Evolutionary conservation across 1,140 invertebrate species (phyloP).

Genomic region (Manduca sexta): DNA sequence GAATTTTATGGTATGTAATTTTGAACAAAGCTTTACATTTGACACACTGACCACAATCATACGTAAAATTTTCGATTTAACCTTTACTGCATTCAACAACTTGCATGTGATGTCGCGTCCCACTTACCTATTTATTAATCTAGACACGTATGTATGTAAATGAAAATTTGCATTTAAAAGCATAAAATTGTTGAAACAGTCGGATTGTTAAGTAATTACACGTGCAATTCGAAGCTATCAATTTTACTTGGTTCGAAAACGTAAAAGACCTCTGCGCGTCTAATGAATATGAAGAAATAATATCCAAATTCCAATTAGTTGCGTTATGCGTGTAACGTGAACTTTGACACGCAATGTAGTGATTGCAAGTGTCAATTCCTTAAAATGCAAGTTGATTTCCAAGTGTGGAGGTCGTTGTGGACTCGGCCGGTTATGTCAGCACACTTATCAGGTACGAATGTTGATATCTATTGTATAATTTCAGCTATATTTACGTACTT

Average conservation of each 20-base stretch:
- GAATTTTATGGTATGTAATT: no score
- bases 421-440: no score
- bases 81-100: no score
- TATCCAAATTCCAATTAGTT: background rate
- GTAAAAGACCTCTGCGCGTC: background rate
- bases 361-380: slow-evolving; percentile 23
- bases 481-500: no score
- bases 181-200: background rate
- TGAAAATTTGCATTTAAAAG: background rate
- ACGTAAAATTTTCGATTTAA: no score
- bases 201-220: slow-evolving; percentile 1
- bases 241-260: background rate
- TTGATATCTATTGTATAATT: no score
- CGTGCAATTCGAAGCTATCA: background rate
- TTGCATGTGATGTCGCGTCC: background rate
- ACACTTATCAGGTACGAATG: no score
- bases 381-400: slow-evolving; percentile 31
- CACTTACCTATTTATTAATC: background rate
- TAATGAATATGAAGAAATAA: background rate
- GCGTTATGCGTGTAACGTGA: slow-evolving; percentile 6
- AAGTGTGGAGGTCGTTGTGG: slow-evolving; percentile 35
- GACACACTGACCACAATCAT: no score
- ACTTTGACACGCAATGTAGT: slow-evolving; percentile 11
- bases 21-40: no score
- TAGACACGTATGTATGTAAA: background rate